These are phyloP conservation scores for Apteryx mantelli DNA, from an alignment of 2,113 vertebrate genomes.

Conservation along the genomic window DNA sequence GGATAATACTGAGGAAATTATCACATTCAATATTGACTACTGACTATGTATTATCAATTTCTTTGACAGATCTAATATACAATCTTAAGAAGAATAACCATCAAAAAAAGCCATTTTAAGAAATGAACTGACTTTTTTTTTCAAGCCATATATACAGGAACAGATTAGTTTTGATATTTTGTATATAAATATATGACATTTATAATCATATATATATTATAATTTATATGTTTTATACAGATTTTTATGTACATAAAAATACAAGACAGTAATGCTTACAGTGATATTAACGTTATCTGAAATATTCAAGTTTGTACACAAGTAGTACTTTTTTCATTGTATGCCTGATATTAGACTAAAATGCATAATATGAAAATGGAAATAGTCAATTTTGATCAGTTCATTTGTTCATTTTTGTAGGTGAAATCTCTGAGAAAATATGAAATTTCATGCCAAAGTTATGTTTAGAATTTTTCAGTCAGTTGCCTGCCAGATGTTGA, in stretches of 20 bases:
- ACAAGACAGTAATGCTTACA: neutral
- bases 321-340: neutral
- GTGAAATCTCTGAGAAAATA: neutral
- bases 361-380: neutral
- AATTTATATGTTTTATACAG: neutral
- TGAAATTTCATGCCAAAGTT: neutral
- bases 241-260: neutral
- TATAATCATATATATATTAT: neutral
- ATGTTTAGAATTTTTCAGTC: neutral
- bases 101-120: neutral
- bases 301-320: neutral
- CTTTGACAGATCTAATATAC: neutral
- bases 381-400: neutral
- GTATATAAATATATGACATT: neutral
- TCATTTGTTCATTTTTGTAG: neutral
- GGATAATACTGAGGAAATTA: neutral
- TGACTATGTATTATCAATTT: neutral
- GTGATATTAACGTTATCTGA: neutral
- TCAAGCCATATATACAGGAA: neutral
- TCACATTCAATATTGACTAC: neutral
- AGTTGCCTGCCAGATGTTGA: neutral
- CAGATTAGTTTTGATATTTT: neutral
- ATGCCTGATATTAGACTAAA: neutral
- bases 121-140: neutral
- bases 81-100: neutral